Evolutionary conservation across 2,888 invertebrate species (phyloP).

Genomic region (Hecatera dysodea): DNA sequence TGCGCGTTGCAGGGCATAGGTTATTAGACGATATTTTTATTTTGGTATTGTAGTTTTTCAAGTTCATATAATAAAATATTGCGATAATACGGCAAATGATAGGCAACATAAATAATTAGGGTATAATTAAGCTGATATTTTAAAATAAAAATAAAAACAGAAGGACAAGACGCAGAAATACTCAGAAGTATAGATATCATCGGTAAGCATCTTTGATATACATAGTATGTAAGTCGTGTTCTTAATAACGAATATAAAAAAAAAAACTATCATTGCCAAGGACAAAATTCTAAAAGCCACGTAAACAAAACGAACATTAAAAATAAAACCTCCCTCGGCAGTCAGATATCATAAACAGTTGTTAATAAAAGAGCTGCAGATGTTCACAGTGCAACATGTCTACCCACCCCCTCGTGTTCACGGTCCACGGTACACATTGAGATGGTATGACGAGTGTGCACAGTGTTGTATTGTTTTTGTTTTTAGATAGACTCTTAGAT

Average conservation of each 20-base stretch:
- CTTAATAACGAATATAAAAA: too few species aligned
- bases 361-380: constrained; percentile 72
- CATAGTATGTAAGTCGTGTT: too few species aligned
- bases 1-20: constrained; percentile 60
- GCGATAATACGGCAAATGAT: neutral
- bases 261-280: neutral
- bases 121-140: neutral
- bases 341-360: constrained; percentile 61
- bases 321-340: constrained; percentile 53
- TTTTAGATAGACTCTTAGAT: neutral
- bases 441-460: constrained; percentile 31
- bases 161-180: neutral
- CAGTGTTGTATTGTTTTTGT: constrained; percentile 31
- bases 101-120: too few species aligned
- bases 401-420: constrained; percentile 58
- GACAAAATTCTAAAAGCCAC: constrained; percentile 1
- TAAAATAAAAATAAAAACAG: neutral
- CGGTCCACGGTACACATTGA: constrained; percentile 56
- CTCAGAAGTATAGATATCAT: neutral
- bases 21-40: constrained; percentile 47
- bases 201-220: too few species aligned
- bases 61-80: neutral
- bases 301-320: constrained; percentile 46
- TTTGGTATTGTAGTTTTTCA: constrained; percentile 23
- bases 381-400: constrained; percentile 61